These are phyloP conservation scores for Pholis gunnellus DNA, from an alignment of 2,113 vertebrate species.

Conservation along the genomic window DNA sequence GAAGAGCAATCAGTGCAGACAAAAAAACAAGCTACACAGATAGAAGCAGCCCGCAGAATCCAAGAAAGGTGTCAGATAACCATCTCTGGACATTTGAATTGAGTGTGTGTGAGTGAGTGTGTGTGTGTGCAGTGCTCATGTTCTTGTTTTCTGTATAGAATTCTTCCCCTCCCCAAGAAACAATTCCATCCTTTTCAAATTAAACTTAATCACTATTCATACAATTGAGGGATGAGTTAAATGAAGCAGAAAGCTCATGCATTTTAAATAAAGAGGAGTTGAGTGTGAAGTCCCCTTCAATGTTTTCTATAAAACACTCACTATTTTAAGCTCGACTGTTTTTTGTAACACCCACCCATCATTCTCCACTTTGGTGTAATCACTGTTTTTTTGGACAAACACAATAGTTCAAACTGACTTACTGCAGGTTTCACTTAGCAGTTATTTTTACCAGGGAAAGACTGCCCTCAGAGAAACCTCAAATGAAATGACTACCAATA, in stretches of 20 bases:
- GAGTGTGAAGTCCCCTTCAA: neutral
- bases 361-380: slow-evolving; percentile 60
- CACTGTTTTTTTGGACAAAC: slow-evolving; percentile 37
- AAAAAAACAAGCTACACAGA: slow-evolving; percentile 40
- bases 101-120: neutral
- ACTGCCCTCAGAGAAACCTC: slow-evolving; percentile 52
- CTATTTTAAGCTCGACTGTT: slow-evolving; percentile 56
- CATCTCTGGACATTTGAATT: slow-evolving; percentile 36
- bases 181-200: slow-evolving; percentile 51
- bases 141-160: slow-evolving; percentile 23
- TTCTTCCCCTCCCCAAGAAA: slow-evolving; percentile 11
- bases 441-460: slow-evolving; percentile 34
- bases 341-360: slow-evolving; percentile 47
- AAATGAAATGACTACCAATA: slow-evolving; percentile 59
- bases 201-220: slow-evolving; percentile 39
- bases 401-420: slow-evolving; percentile 31
- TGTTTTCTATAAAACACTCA: slow-evolving; percentile 13
- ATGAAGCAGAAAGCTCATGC: slow-evolving; percentile 31
- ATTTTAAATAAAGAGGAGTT: slow-evolving; percentile 8
- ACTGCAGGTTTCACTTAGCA: slow-evolving; percentile 51
- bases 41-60: slow-evolving; percentile 49
- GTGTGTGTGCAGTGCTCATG: neutral
- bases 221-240: slow-evolving; percentile 22
- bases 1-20: slow-evolving; percentile 41
- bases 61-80: slow-evolving; percentile 49